A percentile compares a stretch with the other conserved stretches of the same genome.
These are phyloP conservation scores for Nephrotoma flavescens DNA, from an alignment of 2,888 invertebrate species.

Conservation along the genomic window DNA sequence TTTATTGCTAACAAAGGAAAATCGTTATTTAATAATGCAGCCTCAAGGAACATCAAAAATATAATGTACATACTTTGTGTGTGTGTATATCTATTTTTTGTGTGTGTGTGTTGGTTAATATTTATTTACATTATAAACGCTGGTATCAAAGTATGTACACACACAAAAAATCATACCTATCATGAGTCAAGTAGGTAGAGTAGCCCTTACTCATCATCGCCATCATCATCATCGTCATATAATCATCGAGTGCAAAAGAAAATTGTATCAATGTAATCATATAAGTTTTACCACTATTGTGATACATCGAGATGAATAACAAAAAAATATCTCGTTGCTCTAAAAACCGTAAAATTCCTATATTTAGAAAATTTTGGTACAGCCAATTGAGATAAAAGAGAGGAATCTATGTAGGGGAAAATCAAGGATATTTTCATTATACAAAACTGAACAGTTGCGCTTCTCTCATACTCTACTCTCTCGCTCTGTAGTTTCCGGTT, in stretches of 20 bases:
- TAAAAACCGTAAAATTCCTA: background rate
- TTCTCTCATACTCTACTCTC: background rate
- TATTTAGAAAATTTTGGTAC: background rate
- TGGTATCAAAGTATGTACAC: background rate
- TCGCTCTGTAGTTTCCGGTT: background rate
- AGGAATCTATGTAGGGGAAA: background rate
- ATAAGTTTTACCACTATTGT: background rate
- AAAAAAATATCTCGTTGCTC: background rate
- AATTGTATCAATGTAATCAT: background rate
- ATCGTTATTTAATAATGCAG: background rate
- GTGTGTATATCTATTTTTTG: background rate
- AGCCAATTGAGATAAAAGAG: background rate
- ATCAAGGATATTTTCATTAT: background rate
- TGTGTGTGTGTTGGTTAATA: background rate
- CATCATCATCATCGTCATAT: too few relatives aligned
- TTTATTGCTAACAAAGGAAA: background rate
- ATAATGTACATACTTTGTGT: background rate
- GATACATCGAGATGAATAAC: background rate
- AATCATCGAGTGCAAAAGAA: background rate
- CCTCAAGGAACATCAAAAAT: background rate
- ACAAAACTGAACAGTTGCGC: background rate
- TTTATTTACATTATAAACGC: background rate
- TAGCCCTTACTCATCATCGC: background rate
- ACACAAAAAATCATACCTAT: background rate
- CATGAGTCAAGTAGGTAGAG: background rate